Evolutionary conservation across 2,797 vertebrate genomes (phyloP).

Genomic region (Schizothorax lantsangensis): DNA sequence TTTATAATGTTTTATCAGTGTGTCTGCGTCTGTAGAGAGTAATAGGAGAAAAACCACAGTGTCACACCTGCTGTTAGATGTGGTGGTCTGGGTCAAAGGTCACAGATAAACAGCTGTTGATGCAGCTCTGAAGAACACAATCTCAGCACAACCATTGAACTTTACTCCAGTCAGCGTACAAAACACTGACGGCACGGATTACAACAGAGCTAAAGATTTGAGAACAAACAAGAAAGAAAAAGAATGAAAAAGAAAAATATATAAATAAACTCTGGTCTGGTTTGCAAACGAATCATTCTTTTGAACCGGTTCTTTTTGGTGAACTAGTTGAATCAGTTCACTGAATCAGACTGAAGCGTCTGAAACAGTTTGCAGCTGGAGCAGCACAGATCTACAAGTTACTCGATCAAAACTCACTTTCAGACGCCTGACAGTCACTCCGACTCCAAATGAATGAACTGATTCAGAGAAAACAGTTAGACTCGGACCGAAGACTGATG

Average conservation of each 20-base stretch:
- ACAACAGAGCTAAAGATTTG: neutral
- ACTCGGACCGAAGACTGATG: neutral
- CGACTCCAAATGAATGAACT: neutral
- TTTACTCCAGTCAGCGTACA: constrained; percentile 33
- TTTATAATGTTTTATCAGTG: neutral
- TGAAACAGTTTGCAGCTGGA: neutral
- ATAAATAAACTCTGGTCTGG: neutral
- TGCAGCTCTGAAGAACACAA: neutral
- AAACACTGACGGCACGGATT: neutral
- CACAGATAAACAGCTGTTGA: constrained; percentile 40
- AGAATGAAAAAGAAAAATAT: neutral
- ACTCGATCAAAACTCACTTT: neutral
- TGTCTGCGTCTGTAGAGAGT: neutral
- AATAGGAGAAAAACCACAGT: constrained; percentile 4
- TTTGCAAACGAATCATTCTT: neutral
- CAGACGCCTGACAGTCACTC: neutral
- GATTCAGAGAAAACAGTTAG: neutral
- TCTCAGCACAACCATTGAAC: constrained; percentile 49
- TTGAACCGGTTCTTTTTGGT: neutral
- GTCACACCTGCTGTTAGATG: neutral
- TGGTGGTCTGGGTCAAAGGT: constrained; percentile 9
- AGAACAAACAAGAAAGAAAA: neutral
- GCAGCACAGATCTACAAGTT: neutral
- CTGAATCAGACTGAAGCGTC: neutral
- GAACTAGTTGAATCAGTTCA: neutral